Evolutionary conservation across 2,888 invertebrate genomes (phyloP).

Genomic region (Homarus gammarus): DNA sequence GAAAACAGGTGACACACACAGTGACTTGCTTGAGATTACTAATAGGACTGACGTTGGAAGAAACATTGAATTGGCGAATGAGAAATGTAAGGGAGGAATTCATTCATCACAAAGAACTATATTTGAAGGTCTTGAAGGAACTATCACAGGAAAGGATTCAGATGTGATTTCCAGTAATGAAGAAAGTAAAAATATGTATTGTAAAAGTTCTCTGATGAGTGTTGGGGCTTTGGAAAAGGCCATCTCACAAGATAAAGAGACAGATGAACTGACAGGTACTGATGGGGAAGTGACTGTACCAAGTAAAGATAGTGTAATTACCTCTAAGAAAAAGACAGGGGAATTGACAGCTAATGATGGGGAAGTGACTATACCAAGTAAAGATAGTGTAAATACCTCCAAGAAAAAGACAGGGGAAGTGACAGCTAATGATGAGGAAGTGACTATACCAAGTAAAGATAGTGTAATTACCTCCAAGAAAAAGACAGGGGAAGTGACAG

Average conservation of each 20-base stretch:
- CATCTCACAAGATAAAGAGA: not conserved
- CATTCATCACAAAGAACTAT: too few relatives aligned
- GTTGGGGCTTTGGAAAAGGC: not conserved
- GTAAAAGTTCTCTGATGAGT: not conserved
- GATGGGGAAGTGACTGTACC: not conserved
- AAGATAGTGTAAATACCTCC: not conserved
- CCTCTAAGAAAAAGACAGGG: not conserved
- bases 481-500: not conserved
- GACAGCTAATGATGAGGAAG: not conserved
- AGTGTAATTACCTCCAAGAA: not conserved
- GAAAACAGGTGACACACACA: not conserved
- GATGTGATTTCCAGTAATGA: not conserved
- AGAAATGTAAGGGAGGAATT: too few relatives aligned
- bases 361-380: not conserved
- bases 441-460: not conserved
- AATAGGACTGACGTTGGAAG: not conserved
- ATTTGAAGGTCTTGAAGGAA: too few relatives aligned
- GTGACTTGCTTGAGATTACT: not conserved
- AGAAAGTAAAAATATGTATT: not conserved
- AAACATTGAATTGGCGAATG: not conserved
- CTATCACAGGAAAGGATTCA: not conserved
- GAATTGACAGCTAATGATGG: not conserved
- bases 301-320: not conserved
- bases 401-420: not conserved
- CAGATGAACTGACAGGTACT: not conserved